phyloP scores from a whole-genome alignment of 2,113 vertebrate species.

The Andinoacara biseriatus region DNA sequence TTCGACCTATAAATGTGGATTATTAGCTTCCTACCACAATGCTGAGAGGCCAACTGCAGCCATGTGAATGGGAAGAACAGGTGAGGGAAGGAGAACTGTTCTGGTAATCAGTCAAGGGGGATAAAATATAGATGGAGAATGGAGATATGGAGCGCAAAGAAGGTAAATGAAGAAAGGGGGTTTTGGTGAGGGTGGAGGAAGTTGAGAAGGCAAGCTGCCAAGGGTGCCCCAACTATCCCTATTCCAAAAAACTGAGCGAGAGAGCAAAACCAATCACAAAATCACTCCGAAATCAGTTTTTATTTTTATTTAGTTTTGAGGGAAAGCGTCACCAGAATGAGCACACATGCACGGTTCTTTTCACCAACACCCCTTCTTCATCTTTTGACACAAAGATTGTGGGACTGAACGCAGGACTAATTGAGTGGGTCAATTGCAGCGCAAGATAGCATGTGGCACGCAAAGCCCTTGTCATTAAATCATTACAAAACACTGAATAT shows the following conservation, averaged over 20 bases:
- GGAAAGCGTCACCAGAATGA: not conserved
- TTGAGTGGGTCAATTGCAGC: constrained; percentile 66
- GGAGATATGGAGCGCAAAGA: not conserved
- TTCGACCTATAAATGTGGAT: constrained; percentile 64
- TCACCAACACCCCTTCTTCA: not conserved
- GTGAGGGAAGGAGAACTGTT: not conserved
- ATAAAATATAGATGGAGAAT: not conserved
- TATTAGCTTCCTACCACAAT: constrained; percentile 61
- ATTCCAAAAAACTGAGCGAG: not conserved
- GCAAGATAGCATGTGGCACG: constrained; percentile 18
- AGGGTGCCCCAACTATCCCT: not conserved
- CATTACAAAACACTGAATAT: constrained; percentile 70
- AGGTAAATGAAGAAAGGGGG: not conserved
- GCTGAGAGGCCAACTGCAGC: not conserved
- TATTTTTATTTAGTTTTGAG: constrained; percentile 52
- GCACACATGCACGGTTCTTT: not conserved
- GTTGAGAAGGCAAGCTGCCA: constrained; percentile 7
- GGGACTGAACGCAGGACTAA: constrained; percentile 53
- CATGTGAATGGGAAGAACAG: constrained; percentile 6
- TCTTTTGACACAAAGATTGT: constrained; percentile 33
- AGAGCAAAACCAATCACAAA: constrained; percentile 38
- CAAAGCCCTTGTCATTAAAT: constrained; percentile 66
- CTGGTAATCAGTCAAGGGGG: constrained; percentile 16
- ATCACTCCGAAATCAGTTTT: constrained; percentile 38
- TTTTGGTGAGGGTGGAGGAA: not conserved